Base-by-base conservation (phyloP, 2,888 invertebrate species). In the Notodonta ziczac region DNA sequence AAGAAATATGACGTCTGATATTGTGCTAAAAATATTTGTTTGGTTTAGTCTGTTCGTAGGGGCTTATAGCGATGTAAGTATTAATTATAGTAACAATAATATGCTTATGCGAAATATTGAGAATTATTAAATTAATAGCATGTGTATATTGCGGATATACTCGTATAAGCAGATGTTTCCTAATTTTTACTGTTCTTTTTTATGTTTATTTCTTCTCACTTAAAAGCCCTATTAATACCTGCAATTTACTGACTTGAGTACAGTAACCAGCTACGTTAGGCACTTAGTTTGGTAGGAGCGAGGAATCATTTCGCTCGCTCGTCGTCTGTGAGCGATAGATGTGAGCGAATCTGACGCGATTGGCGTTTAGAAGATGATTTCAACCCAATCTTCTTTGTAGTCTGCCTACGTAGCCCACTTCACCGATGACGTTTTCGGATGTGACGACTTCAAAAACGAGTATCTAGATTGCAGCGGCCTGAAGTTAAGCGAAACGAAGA, bases 381-480 rank as follows among this genome's bases (percentile, higher is more conserved):
- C 2, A 16, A 16, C 14, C n/a, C n/a, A 48, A 35, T 48, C n/a
- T 56, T 58, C 10, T n/a, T 63, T 61, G 32, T 44, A 74, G 74
- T 35, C 58, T 14, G 24, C 1, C 16, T 75, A 73, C 58, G 35
- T 40, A 13, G 65, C 63, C 14, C 69, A 57, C 57, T 16, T 75
- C 13, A 68, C 65, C 3, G 72, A 70, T 13, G 60, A 16, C 5
- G 6, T 75, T 14, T 5, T n/a, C 7, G 12, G 54, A 12, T 75
- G 74, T 56, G 63, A 76, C 0, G 8, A 61, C 14, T 75, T 70
- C 12, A n/a, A 66, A 0, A 75, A 75, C 59, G 51, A 68, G 0
- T 10, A 67, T 4, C 6, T 75, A 1, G 46, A 75, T 39, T 68
- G 62, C 46, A 60, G 57, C 42, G 65, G 50, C 2, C 39, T 74